Evolutionary conservation across 2,888 invertebrate species (phyloP), one percentile per base, ranked within the genome.

Genomic region (Heliconius sara): DNA sequence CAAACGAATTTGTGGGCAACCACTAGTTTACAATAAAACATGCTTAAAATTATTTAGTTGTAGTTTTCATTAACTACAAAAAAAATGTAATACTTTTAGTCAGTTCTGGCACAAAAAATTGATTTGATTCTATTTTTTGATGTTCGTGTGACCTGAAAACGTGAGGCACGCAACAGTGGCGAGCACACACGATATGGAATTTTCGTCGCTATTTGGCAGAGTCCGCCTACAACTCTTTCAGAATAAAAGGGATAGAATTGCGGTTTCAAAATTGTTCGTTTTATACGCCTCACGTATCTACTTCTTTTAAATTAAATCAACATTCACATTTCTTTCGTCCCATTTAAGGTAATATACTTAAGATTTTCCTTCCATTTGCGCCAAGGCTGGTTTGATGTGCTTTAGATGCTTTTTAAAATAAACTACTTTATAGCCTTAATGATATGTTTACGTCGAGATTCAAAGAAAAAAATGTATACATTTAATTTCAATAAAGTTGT

Each of bases 111-210:
- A 67, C 66, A 75, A 75, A 74, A 90, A 89, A 91, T 91, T 91
- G 87, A 91, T 89, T 90, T 84, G 83, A 88, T 86, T 86, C 88
- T 86, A 89, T 86, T 88, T 88, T 89, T 88, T 85, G 87, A 86
- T 84, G 85, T 91, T 91, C 92, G 92, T 92, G 92, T 84, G 92
- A 91, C 91, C 93, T 88, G 84, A 91, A 92, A 92, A 90, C 89
- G 88, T 87, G 88, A 83, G 87, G 89, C 93, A 93, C 93, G 93
- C 93, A 88, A 92, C 85, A 84, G 86, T 84, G 82, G 83, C 83
- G 82, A 83, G 86, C 74, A 76, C 87, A 88, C 87, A 87, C 86
- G 86, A 87, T 88, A 91, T 89, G 87, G 91, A 90, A 90, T 91
- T 91, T 91, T 89, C 88, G 87, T 86, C 87, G 88, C 86, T 87